A percentile compares a stretch with the other conserved stretches of the same genome.
Evolutionary conservation across 2,888 invertebrate species (phyloP).

Genomic region (Serrognathus titanus): DNA sequence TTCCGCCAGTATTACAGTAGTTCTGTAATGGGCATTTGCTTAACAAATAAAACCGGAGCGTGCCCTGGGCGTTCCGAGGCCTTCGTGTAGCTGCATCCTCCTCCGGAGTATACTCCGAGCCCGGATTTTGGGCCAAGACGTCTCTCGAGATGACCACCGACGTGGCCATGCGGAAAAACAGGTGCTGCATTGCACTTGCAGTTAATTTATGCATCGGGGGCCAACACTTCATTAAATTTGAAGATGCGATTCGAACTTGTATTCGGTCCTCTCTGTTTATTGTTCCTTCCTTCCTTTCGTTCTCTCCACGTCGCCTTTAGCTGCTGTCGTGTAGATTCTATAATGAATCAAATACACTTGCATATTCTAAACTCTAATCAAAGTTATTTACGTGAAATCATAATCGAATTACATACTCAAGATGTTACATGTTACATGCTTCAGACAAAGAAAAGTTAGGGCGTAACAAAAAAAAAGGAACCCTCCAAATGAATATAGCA

Average conservation of each 20-base stretch:
- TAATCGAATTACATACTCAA: no score
- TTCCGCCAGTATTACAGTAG: constrained; percentile 37
- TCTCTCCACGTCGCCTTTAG: no score
- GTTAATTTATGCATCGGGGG: constrained; percentile 27
- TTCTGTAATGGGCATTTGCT: constrained; percentile 46
- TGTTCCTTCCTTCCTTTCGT: no score
- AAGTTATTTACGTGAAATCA: no score
- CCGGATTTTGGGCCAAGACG: not conserved
- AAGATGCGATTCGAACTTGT: not conserved
- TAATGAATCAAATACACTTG: no score
- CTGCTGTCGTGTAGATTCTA: no score
- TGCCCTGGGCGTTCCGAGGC: constrained; percentile 6
- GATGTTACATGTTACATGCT: no score
- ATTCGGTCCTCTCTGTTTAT: no score
- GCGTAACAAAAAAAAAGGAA: not conserved
- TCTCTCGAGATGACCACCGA: constrained; percentile 10
- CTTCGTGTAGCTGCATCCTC: not conserved
- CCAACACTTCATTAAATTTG: constrained; percentile 17
- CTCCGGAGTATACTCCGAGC: no score
- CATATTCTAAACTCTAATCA: no score
- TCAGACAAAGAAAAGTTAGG: no score
- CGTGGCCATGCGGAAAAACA: constrained; percentile 32
- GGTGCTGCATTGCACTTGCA: constrained; percentile 35
- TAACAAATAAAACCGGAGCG: constrained; percentile 44
- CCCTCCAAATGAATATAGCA: not conserved